These are phyloP conservation scores for Cephus runcator DNA, from an alignment of 2,888 invertebrate species.

Conservation along the genomic window DNA sequence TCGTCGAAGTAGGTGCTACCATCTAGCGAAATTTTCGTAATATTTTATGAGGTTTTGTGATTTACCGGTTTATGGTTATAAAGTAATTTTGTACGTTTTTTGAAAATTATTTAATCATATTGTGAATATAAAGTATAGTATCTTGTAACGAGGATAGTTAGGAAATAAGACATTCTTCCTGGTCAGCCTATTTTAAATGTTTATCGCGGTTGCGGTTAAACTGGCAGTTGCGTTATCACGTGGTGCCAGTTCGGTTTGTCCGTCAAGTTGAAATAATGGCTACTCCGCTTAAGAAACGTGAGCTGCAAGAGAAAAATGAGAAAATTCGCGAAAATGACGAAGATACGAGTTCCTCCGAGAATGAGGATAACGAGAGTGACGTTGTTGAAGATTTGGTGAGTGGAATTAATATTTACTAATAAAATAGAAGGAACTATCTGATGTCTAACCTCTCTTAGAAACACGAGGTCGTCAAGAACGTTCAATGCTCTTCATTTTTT, in stretches of 20 bases:
- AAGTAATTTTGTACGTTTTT: not conserved
- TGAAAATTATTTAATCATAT: not conserved
- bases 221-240: slow-evolving; percentile 3
- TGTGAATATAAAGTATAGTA: not conserved
- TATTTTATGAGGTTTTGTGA: not conserved
- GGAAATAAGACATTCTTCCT: not conserved
- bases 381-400: slow-evolving; percentile 42
- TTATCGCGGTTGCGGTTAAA: not conserved
- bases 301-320: slow-evolving; percentile 39
- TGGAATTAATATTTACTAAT: not conserved
- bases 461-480: not conserved
- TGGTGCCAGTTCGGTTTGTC: slow-evolving; percentile 12
- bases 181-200: not conserved
- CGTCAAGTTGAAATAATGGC: slow-evolving; percentile 47
- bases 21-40: not conserved
- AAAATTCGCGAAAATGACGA: slow-evolving; percentile 40
- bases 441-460: not conserved
- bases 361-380: slow-evolving; percentile 45
- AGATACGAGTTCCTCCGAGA: slow-evolving; percentile 40
- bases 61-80: not conserved
- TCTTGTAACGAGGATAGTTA: not conserved
- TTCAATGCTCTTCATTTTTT: not conserved
- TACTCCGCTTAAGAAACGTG: slow-evolving; percentile 59
- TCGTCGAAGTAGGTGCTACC: not conserved
- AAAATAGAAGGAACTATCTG: not conserved